These are phyloP conservation scores for Chaunax sp. DNA, from an alignment of 2,797 vertebrate genomes.

Conservation along the genomic window DNA sequence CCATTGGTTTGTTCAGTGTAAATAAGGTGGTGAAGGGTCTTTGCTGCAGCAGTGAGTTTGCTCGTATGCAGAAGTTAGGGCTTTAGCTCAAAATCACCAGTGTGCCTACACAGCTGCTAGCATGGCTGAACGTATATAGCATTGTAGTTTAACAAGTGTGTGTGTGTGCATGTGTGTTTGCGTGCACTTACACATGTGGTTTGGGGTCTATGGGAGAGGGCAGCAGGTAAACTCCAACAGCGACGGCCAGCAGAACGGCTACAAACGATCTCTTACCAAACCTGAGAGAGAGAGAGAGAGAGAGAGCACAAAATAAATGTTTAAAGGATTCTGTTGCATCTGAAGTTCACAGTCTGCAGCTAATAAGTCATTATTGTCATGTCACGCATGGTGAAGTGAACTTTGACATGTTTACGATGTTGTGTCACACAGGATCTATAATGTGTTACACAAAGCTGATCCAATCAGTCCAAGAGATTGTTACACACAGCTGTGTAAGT, in stretches of 20 bases:
- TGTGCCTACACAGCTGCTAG: too few species aligned
- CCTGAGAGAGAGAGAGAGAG: conserved; percentile 49
- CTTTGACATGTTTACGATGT: conserved; percentile 26
- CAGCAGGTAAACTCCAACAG: conserved; percentile 77
- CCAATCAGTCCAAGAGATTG: neutral
- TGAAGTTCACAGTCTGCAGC: neutral
- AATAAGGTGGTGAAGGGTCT: too few species aligned
- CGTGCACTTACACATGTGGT: conserved; percentile 66
- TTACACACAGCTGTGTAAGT: neutral
- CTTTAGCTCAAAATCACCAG: too few species aligned
- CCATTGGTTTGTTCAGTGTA: too few species aligned
- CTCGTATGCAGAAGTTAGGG: too few species aligned
- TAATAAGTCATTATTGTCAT: neutral
- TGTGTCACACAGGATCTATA: neutral
- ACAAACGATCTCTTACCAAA: conserved; percentile 26
- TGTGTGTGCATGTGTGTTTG: conserved; percentile 2
- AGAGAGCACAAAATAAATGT: neutral
- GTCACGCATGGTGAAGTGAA: conserved; percentile 5
- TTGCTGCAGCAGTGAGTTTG: too few species aligned
- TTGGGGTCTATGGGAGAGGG: conserved; percentile 81
- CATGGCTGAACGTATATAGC: too few species aligned
- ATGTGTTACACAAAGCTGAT: neutral
- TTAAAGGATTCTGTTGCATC: too few species aligned
- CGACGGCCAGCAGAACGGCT: conserved; percentile 49
- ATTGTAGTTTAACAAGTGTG: too few species aligned